Evolutionary conservation across 2,113 vertebrate species (phyloP).

Genomic region (Arvicanthis niloticus): DNA sequence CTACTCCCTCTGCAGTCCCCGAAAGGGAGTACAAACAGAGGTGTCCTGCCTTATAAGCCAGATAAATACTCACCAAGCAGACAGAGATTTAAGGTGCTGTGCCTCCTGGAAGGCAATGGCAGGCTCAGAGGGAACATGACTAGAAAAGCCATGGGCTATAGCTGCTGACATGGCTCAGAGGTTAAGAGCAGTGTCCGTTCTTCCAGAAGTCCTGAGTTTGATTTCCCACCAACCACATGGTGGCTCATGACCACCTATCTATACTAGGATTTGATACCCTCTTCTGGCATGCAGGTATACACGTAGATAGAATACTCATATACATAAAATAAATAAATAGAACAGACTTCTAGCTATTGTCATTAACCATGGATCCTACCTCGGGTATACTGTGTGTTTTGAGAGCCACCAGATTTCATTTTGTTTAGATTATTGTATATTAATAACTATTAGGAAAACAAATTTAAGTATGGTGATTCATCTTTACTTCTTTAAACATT

Average conservation of each 20-base stretch:
- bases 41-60: background rate
- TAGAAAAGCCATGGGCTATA: background rate
- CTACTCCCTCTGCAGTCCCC: background rate
- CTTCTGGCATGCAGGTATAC: too few relatives aligned
- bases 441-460: background rate
- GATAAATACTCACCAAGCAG: background rate
- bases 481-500: conserved; percentile 5
- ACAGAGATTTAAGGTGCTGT: background rate
- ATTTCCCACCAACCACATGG: background rate
- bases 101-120: background rate
- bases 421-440: background rate
- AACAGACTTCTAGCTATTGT: background rate
- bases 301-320: background rate
- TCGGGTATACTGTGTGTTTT: background rate
- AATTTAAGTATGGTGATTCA: conserved; percentile 13
- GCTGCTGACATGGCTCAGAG: too few relatives aligned
- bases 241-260: background rate
- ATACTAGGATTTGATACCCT: too few relatives aligned
- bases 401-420: background rate
- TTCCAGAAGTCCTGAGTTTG: too few relatives aligned
- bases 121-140: background rate
- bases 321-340: background rate
- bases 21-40: background rate
- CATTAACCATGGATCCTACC: background rate
- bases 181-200: too few relatives aligned